Conservation (phyloP, 2,797 vertebrate genomes). For the Helicolenus hilgendorfi region DNA sequence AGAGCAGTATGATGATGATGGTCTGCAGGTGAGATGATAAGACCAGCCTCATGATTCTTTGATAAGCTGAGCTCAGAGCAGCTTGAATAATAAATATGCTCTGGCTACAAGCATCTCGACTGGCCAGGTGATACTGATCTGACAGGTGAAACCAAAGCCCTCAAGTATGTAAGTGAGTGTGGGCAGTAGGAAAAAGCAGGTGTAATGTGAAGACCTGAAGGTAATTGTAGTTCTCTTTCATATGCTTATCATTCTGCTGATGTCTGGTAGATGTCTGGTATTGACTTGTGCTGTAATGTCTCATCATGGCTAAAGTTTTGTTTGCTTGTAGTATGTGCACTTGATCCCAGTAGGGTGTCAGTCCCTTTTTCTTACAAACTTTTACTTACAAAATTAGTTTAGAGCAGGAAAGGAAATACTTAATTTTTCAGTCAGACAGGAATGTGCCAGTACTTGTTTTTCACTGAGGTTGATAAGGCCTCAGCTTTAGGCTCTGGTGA, state of each 20-base stretch:
- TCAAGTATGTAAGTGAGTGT: background rate
- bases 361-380: background rate
- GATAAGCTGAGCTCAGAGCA: slow-evolving; percentile 58
- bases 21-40: slow-evolving; percentile 52
- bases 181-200: background rate
- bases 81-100: slow-evolving; percentile 87
- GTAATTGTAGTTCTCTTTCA: background rate
- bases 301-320: background rate
- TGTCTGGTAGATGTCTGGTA: background rate
- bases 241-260: background rate
- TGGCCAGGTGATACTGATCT: slow-evolving; percentile 77
- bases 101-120: slow-evolving; percentile 43
- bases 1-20: slow-evolving; percentile 1
- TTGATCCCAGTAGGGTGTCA: background rate
- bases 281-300: background rate
- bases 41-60: slow-evolving; percentile 81
- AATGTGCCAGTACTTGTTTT: background rate
- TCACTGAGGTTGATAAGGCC: too few relatives aligned
- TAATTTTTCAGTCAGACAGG: background rate
- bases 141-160: slow-evolving; percentile 77
- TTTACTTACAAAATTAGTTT: background rate
- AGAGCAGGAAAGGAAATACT: background rate
- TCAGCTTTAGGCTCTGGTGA: background rate
- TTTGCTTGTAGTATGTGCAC: background rate
- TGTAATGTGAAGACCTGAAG: slow-evolving; percentile 7